Base-by-base conservation (phyloP, 1,140 invertebrate species). In the Drosophila mayri region DNA sequence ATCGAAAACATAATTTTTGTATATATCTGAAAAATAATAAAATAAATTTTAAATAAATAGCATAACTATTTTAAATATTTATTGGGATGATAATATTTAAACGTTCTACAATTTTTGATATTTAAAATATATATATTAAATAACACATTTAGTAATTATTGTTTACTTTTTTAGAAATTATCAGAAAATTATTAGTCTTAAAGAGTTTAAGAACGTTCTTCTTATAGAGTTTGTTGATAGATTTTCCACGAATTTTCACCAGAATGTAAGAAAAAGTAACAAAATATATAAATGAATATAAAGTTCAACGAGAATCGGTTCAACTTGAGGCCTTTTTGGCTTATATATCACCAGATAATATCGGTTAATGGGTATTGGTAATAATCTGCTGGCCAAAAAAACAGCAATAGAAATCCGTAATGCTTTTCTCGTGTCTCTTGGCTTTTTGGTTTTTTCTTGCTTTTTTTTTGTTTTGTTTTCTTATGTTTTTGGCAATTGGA, bases 401-500 rank as follows among this genome's bases (percentile, higher is more conserved):
- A 32, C 18, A 20, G 16, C 7, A 18, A 32, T 20, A n/a, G 9
- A 43, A 73, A 52, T n/a, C 20, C 58, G 49, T 55, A 54, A 74
- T 55, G 41, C 37, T 63, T 73, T 62, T 46, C 32, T 50, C 66
- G 41, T 71, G 64, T 60, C 11, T 41, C 30, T 49, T n/a, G 32
- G 4, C n/a, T 65, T 38, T 30, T 16, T 25, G 3, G 12, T 20
- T 38, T 16, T 22, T 46, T 18, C 3, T n/a, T 16, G n/a, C 25
- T 25, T 25, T 25, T 22, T 25, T 16, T 25, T 25, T 47, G 14
- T 16, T 47, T 16, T 10, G 28, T 50, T 32, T 8, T 50, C n/a
- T 20, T 9, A 25, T 38, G 44, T 46, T 68, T 70, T 49, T 71
- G 81, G 59, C 66, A 62, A 67, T 76, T 72, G 30, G 52, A 65